Evolutionary conservation across 2,113 vertebrate species (phyloP).

Genomic region (Carlito syrichta): DNA sequence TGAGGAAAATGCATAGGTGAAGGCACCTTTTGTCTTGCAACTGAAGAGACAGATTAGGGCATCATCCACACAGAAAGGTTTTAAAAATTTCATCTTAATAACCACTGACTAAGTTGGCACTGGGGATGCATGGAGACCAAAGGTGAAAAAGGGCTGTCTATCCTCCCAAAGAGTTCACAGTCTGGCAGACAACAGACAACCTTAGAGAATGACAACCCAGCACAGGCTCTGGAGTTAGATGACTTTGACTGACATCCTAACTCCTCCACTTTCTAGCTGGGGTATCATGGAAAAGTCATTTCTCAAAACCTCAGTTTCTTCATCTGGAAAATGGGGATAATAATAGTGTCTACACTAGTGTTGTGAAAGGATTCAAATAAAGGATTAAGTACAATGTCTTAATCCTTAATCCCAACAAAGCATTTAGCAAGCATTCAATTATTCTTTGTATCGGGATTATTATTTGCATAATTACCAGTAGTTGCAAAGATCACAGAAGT

Average conservation of each 20-base stretch:
- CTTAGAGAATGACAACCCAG: neutral
- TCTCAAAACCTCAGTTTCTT: neutral
- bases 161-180: neutral
- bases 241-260: neutral
- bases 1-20: neutral
- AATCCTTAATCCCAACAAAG: too few relatives aligned
- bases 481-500: neutral
- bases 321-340: neutral
- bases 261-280: neutral
- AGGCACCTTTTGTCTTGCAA: neutral
- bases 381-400: neutral
- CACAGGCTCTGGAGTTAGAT: neutral
- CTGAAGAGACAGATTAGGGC: neutral
- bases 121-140: neutral
- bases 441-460: neutral
- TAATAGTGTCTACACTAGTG: neutral
- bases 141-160: neutral
- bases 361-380: neutral
- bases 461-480: neutral
- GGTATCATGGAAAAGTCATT: neutral
- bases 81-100: conserved; percentile 30
- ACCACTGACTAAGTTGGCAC: neutral
- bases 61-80: neutral
- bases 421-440: neutral
- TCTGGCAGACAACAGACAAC: neutral